Base-by-base conservation (phyloP, 1,140 invertebrate genomes). In the Copidosoma floridanum region DNA sequence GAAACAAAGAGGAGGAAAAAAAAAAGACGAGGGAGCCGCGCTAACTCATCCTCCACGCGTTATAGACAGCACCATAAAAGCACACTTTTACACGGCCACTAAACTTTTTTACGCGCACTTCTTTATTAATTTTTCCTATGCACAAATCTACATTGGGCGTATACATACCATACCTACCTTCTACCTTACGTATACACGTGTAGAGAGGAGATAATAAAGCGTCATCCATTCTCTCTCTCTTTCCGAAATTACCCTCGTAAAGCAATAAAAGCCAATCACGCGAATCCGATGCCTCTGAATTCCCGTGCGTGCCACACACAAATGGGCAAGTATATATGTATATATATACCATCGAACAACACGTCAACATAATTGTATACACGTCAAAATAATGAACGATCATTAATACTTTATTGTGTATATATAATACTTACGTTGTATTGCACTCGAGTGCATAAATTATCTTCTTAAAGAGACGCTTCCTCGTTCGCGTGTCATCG, bases 101-200 rank as follows among this genome's bases (percentile, higher is more conserved):
- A 38, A 47, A 54, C 29, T 47, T 60, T 60, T 38, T n/a, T n/a
- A n/a, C n/a, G 48, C 57, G 50, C 35, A 40, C 32, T 7, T 47
- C 54, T 47, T 48, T 50, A 59, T 60, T 54, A 40, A 60, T 54
- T 60, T 54, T 37, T 47, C 41, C 32, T n/a, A n/a, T n/a, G n/a
- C n/a, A n/a, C n/a, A n/a, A n/a, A n/a, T n/a, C n/a, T n/a, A n/a
- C n/a, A n/a, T n/a, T n/a, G n/a, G n/a, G n/a, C n/a, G n/a, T n/a
- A n/a, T n/a, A 32, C 37, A 7, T 23, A 26, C 37, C 29, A 29
- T 5, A 12, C 3, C 18, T 24, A 5, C n/a, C n/a, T n/a, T n/a
- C n/a, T n/a, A n/a, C n/a, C n/a, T n/a, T n/a, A 43, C 12, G 23
- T 21, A 21, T 18, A n/a, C 8, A 43, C 18, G 18, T 20, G 12